These are phyloP conservation scores for Elachura formosa DNA, from an alignment of 2,113 vertebrate species.

Conservation along the genomic window DNA sequence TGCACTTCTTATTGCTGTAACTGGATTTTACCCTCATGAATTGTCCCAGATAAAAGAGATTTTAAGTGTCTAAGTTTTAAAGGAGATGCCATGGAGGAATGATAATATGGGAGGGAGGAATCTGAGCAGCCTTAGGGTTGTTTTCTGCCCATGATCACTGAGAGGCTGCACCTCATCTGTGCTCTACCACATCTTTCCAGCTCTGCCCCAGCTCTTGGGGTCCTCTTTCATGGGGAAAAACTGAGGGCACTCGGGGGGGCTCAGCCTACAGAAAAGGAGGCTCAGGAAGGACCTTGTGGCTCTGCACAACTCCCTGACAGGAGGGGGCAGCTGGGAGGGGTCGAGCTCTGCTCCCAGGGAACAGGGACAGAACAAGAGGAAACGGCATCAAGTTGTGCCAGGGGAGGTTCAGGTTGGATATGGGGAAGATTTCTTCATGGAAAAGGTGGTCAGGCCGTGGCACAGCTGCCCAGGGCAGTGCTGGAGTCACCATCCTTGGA, in stretches of 20 bases:
- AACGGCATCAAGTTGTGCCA: accelerated
- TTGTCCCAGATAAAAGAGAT: neutral
- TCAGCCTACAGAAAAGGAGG: neutral
- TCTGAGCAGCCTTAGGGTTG: neutral
- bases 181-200: neutral
- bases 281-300: neutral
- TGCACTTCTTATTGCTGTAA: neutral
- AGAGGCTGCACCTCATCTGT: neutral
- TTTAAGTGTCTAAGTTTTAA: neutral
- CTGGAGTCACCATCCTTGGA: neutral
- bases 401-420: neutral
- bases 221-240: neutral
- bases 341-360: accelerated
- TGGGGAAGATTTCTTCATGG: neutral
- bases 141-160: neutral
- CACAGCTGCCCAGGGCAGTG: neutral
- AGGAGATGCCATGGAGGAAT: neutral
- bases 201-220: neutral
- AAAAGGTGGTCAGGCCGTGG: neutral
- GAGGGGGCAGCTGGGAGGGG: accelerated
- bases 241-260: neutral
- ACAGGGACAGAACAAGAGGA: neutral
- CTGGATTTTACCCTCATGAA: neutral
- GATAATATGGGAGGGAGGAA: neutral
- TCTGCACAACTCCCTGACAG: neutral